phyloP scores from a whole-genome alignment of 2,888 invertebrate genomes.

The Drosophila longiperda region DNA sequence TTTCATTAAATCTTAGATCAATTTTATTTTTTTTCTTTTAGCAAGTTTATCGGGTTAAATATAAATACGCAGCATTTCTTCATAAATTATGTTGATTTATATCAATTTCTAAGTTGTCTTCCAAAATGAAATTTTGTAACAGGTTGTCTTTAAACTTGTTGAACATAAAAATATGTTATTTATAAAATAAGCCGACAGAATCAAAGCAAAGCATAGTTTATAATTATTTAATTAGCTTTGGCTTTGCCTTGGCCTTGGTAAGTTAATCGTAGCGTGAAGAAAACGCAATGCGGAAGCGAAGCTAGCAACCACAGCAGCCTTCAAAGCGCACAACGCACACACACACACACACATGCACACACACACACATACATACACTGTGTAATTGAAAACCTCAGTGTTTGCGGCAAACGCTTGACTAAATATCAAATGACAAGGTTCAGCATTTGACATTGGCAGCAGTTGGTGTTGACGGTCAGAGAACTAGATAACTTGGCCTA shows the following conservation, averaged over 20 bases:
- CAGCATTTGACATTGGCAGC: slow-evolving; percentile 28
- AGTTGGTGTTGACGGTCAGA: not conserved
- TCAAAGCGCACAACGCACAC: not conserved
- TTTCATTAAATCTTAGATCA: not conserved
- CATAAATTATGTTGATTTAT: not conserved
- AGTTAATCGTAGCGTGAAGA: slow-evolving; percentile 74
- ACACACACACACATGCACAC: not conserved
- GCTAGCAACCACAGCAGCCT: slow-evolving; percentile 48
- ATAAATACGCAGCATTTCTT: not conserved
- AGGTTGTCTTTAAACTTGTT: not conserved
- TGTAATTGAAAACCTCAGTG: slow-evolving; percentile 42
- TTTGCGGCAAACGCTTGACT: slow-evolving; percentile 28
- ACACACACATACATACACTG: not conserved
- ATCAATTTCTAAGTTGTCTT: not conserved
- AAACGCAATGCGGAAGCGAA: slow-evolving; percentile 55
- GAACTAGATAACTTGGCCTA: not conserved
- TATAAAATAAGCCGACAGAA: not conserved
- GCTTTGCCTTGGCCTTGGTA: slow-evolving; percentile 73
- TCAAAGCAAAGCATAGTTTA: not conserved
- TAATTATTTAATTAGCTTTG: slow-evolving; percentile 5
- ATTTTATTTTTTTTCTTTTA: not conserved
- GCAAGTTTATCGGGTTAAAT: not conserved
- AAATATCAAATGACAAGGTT: slow-evolving; percentile 50
- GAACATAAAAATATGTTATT: not conserved
- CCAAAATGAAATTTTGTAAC: not conserved